Evolutionary conservation across 2,888 invertebrate species (phyloP).

Genomic region (Tetranychus piercei): DNA sequence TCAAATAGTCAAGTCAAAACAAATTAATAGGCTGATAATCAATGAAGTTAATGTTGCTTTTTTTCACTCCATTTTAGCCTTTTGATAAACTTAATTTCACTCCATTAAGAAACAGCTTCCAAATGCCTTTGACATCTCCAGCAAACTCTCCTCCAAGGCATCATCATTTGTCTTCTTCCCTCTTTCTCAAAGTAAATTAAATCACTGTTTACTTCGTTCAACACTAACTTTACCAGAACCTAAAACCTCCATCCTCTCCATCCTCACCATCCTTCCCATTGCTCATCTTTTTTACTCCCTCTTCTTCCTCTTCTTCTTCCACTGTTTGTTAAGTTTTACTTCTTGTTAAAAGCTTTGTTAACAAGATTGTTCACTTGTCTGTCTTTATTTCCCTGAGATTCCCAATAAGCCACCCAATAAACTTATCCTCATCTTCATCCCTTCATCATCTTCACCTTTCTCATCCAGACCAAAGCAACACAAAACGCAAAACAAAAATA

Average conservation of each 20-base stretch:
- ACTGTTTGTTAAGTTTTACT: neutral
- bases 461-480: neutral
- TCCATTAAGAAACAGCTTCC: neutral
- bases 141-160: neutral
- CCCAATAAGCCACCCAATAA: neutral
- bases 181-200: neutral
- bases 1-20: too few relatives aligned
- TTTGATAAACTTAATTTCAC: neutral
- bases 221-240: neutral
- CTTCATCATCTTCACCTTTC: neutral
- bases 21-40: too few relatives aligned
- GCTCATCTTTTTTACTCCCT: neutral
- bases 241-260: neutral
- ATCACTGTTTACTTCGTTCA: neutral
- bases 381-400: neutral
- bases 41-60: too few relatives aligned
- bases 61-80: too few relatives aligned
- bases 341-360: neutral
- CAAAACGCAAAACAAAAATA: too few relatives aligned
- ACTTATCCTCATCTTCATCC: neutral
- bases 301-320: neutral
- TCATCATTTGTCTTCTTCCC: neutral
- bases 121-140: too few relatives aligned
- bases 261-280: constrained; percentile 1
- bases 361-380: neutral